Base-by-base conservation (phyloP, 2,888 invertebrate species). In the Isoperla grammatica region DNA sequence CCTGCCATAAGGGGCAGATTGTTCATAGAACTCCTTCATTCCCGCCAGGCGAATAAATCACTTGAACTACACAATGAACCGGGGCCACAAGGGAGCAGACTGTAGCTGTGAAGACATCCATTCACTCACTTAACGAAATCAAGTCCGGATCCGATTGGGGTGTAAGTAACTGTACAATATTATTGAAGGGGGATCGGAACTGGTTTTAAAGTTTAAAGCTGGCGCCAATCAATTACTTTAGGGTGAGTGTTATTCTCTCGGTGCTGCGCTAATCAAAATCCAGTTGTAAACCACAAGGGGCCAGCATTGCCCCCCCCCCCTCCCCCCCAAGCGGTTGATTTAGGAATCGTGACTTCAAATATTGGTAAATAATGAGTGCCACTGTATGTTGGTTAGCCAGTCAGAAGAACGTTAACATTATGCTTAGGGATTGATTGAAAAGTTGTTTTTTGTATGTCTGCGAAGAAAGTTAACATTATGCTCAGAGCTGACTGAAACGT, bases 141-240 rank as follows among this genome's bases (percentile, higher is more conserved):
- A 53, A 53, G 39, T 53, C 29, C 8, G 29, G 5, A 46, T 17
- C 22, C 46, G 29, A 29, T 29, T 29, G 29, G n/a, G 4, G 46
- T 46, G 46, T 46, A 29, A 29, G 29, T 29, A 29, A 29, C 29
- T 29, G 29, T 29, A 46, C 17, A 46, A 46, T 46, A 46, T 20
- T 40, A 40, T 13, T 40, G 15, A 13, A 40, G 15, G 45, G 49
- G 39, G 37, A 53, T 53, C 53, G 20, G n/a, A n/a, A n/a, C 19
- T 15, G 53, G 39, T 53, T 29, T 53, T 53, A 53, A 53, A 53
- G 53, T 53, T 53, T 53, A 37, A 53, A 53, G 53, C 53, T 17
- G 35, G 35, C 37, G 53, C 53, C 53, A 53, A 35, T 53, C 53
- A 53, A 53, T 53, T 53, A 53, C 53, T 37, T 53, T 35, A 53